Evolutionary conservation across 2,888 invertebrate species (phyloP).

Genomic region (Eupithecia inturbata): DNA sequence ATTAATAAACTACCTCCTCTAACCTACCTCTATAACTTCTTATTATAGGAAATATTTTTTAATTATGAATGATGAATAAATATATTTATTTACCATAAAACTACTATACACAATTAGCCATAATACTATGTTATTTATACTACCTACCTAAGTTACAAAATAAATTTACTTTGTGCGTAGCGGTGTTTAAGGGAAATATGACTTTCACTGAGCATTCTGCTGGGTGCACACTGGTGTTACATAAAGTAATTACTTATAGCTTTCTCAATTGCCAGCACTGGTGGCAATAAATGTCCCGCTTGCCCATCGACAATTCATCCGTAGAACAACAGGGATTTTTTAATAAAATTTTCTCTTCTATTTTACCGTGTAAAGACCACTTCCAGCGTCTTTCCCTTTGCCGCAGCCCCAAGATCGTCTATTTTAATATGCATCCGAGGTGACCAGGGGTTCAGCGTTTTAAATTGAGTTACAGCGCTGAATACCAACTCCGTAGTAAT

Average conservation of each 20-base stretch:
- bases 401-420: slow-evolving; percentile 58
- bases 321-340: background rate
- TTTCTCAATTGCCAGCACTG: background rate
- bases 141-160: no score
- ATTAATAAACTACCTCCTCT: no score
- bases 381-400: slow-evolving; percentile 49
- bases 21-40: background rate
- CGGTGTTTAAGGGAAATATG: no score
- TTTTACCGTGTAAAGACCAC: slow-evolving; percentile 16
- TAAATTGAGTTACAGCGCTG: slow-evolving; percentile 72
- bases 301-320: background rate
- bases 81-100: no score
- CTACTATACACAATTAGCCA: no score
- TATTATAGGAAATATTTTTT: no score
- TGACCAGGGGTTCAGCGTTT: slow-evolving; percentile 74
- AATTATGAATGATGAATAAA: no score
- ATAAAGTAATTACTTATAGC: no score
- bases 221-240: no score
- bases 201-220: no score
- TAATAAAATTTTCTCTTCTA: background rate
- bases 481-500: slow-evolving; percentile 70
- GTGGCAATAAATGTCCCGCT: background rate
- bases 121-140: no score
- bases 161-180: no score
- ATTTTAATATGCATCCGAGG: slow-evolving; percentile 79